A percentile compares a stretch with the other conserved stretches of the same genome.
Conservation (phyloP, 2,888 invertebrate species). For the Spatulosminthurus flaviceps region DNA sequence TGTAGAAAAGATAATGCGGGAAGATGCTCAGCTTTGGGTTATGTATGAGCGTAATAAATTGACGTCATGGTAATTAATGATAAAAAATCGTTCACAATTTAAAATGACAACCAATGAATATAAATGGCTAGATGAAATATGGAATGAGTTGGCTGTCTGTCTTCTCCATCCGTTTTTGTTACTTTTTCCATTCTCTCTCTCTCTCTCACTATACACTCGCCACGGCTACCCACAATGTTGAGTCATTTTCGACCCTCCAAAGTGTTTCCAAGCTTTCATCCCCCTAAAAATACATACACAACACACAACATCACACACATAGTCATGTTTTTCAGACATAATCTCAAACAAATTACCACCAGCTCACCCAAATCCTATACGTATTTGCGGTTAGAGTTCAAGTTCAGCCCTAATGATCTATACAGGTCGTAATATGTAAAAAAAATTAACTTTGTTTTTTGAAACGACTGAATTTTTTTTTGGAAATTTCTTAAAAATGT, state of each 20-base stretch:
- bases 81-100: constrained; percentile 48
- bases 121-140: constrained; percentile 47
- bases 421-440: no score
- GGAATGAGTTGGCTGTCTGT: constrained; percentile 39
- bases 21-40: background rate
- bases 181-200: constrained; percentile 14
- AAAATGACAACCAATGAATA: constrained; percentile 51
- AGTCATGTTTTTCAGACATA: background rate
- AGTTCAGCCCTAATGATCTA: no score
- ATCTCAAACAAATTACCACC: constrained; percentile 19
- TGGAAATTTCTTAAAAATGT: no score
- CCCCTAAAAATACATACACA: background rate
- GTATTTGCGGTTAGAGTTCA: background rate
- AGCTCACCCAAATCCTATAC: background rate
- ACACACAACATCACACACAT: background rate
- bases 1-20: no score
- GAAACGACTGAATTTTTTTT: no score
- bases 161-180: constrained; percentile 38
- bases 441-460: no score
- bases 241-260: background rate
- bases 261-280: background rate
- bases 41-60: constrained; percentile 42
- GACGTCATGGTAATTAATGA: constrained; percentile 40
- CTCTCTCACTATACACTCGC: no score
- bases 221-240: no score